Conservation (phyloP, 1,140 invertebrate species). For the Drosophila repleta region DNA sequence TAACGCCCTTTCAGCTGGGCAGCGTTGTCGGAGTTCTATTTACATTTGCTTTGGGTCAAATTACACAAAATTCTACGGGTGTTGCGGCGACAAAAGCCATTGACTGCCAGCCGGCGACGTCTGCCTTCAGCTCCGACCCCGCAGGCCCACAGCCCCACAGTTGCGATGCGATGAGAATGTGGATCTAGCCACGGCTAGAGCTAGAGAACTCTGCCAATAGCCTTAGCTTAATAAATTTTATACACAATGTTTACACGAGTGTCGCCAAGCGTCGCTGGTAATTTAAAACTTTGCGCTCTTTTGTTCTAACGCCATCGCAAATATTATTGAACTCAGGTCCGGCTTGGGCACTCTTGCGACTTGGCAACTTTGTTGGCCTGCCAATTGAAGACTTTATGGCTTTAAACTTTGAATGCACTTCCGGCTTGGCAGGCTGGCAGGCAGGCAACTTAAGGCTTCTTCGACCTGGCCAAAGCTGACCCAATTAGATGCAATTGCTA, state of each 20-base stretch:
- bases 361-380: background rate
- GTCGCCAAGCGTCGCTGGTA: constrained; percentile 46
- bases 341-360: background rate
- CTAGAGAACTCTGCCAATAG: constrained; percentile 1
- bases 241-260: constrained; percentile 66
- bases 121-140: constrained; percentile 35
- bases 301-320: constrained; percentile 56
- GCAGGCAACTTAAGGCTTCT: constrained; percentile 27
- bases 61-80: constrained; percentile 82
- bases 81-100: constrained; percentile 79
- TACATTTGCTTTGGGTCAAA: constrained; percentile 83
- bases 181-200: background rate
- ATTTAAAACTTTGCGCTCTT: constrained; percentile 71
- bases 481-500: constrained; percentile 61
- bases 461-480: constrained; percentile 43
- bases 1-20: constrained; percentile 77
- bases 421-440: constrained; percentile 25
- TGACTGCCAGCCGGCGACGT: constrained; percentile 58
- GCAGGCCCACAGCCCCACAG: background rate
- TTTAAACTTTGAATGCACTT: constrained; percentile 22
- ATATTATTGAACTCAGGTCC: constrained; percentile 68
- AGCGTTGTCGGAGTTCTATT: constrained; percentile 72
- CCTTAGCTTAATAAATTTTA: constrained; percentile 67
- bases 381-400: constrained; percentile 44
- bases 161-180: background rate